Base-by-base conservation (phyloP, 2,797 vertebrate genomes). In the Apogon hyalosoma region DNA sequence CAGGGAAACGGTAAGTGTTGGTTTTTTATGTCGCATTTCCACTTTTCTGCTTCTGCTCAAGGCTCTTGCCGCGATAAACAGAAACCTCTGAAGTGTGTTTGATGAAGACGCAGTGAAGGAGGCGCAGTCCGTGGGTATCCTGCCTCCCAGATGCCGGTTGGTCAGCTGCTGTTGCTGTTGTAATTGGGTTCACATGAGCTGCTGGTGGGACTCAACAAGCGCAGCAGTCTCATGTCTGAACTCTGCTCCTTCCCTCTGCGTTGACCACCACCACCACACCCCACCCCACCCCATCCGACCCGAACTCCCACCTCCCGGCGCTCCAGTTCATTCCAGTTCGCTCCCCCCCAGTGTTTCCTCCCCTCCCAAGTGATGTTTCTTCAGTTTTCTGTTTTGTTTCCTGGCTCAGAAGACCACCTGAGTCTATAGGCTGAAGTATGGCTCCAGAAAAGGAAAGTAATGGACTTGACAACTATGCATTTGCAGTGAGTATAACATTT, bases 151-250 rank as follows among this genome's bases (percentile, higher is more conserved):
- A 54, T 13, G 54, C 63, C 28, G 68, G 54, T 42, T 43, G 73
- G 87, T 93, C 92, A 92, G 93, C 89, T 93, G 91, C 82, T 87
- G 65, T 66, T 75, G 63, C 70, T 84, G 83, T 66, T 87, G 75
- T 92, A 93, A 94, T 93, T 90, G 83, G 75, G 76, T 84, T 94
- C 93, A 94, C 93, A 93, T 94, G 94, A 93, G 91, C 83, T 84
- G 74, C 80, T 88, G 83, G 78, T 87, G 73, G 78, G 80, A 75
- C 68, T 82, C 63, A 90, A 52, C 76, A 56, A 72, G 66, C 69
- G 46, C 74, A 51, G 54, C 69, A 76, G 81, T 84, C 87, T 84
- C 77, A 63, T 89, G 87, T 82, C 79, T 84, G 49, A 82, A 54
- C 66, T 79, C 11, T 28, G 56, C 65, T 38, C 62, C 45, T 19